Evolutionary conservation across 2,113 vertebrate species (phyloP).

Genomic region (Istiophorus platypterus): DNA sequence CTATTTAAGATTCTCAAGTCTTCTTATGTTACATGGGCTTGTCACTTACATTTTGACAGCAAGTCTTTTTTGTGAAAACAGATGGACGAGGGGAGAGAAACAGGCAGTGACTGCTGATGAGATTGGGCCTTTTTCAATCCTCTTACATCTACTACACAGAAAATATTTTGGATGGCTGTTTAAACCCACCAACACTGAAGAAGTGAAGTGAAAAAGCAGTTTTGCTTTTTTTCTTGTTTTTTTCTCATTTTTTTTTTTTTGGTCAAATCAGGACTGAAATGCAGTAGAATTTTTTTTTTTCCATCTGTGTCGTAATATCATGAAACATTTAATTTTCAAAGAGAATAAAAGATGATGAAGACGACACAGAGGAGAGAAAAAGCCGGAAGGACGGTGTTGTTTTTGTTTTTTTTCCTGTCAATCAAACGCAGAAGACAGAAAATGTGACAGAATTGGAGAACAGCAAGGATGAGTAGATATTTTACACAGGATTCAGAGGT

Average conservation of each 20-base stretch:
- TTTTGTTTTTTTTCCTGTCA: no score
- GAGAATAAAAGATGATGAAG: background rate
- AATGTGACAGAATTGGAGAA: background rate
- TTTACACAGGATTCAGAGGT: slow-evolving; percentile 5
- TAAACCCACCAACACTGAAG: background rate
- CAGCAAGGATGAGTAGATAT: background rate
- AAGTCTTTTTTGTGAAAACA: background rate
- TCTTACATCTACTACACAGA: no score
- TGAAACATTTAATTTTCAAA: background rate
- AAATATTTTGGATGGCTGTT: background rate
- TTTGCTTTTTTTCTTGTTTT: no score
- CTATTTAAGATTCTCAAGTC: background rate
- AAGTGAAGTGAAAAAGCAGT: background rate
- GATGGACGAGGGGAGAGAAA: background rate
- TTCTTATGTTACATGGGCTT: background rate
- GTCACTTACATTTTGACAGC: background rate
- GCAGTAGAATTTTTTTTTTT: background rate
- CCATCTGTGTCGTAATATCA: background rate
- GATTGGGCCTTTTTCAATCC: background rate
- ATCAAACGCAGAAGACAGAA: background rate
- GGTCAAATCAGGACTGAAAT: background rate
- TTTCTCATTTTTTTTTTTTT: no score
- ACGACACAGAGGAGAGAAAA: background rate
- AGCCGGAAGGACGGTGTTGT: no score
- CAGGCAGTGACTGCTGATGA: background rate